These are phyloP conservation scores for Alethe castanea DNA, from an alignment of 2,113 vertebrate genomes.

Conservation along the genomic window DNA sequence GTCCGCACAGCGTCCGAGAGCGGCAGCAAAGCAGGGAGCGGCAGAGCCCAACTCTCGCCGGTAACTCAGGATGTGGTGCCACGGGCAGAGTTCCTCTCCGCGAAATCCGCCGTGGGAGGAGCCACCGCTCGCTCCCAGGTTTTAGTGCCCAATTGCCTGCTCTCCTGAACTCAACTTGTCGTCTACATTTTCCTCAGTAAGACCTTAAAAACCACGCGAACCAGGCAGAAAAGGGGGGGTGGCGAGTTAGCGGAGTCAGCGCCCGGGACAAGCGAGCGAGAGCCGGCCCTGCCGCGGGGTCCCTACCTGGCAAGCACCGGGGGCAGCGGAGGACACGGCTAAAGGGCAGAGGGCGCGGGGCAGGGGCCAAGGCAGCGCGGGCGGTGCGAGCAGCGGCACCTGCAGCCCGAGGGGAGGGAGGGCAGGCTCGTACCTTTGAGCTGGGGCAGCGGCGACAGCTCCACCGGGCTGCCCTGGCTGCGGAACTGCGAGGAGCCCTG, in stretches of 20 bases:
- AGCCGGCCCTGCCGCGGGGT: neutral
- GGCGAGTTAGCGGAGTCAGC: neutral
- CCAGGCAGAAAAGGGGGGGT: neutral
- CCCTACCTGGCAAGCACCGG: neutral
- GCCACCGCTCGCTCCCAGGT: neutral
- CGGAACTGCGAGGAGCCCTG: conserved; percentile 96
- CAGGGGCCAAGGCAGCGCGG: neutral
- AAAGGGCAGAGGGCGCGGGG: neutral
- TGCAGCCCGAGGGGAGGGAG: neutral
- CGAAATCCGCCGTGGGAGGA: neutral
- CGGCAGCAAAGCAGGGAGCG: neutral
- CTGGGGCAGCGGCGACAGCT: conserved; percentile 91
- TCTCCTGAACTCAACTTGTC: neutral
- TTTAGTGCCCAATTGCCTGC: neutral
- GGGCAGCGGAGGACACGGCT: neutral
- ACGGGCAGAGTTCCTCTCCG: neutral
- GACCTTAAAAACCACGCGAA: neutral
- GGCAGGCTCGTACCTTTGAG: conserved; percentile 84
- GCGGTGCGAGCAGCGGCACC: neutral
- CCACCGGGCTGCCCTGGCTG: conserved; percentile 80
- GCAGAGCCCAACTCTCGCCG: neutral
- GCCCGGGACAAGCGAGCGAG: neutral
- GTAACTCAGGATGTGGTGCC: neutral
- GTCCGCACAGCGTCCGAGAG: neutral
- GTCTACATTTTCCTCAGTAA: accelerated